Percentiles rank a stretch among this genome's conserved stretches.
Evolutionary conservation across 2,888 invertebrate genomes (phyloP).

Genomic region (Xanthia icteritia): DNA sequence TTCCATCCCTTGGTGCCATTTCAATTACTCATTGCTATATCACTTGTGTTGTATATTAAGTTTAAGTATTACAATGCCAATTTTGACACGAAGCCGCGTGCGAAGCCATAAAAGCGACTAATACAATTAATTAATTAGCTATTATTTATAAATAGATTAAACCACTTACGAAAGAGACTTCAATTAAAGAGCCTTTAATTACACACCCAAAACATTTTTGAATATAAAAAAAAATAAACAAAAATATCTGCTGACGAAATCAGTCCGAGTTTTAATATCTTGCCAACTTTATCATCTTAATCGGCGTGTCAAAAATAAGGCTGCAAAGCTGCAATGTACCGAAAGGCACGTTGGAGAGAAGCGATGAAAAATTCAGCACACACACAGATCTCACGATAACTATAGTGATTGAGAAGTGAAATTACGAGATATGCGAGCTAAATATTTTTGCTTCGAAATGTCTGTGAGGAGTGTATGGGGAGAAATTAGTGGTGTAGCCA

Average conservation of each 20-base stretch:
- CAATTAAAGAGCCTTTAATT: slow-evolving; percentile 10
- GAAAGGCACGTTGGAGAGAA: slow-evolving; percentile 39
- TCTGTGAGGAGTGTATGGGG: slow-evolving; percentile 25
- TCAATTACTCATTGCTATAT: too few species aligned
- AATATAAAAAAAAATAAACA: not conserved
- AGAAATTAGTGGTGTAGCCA: not conserved
- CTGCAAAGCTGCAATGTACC: slow-evolving; percentile 67
- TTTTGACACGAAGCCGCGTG: not conserved
- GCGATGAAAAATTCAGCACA: slow-evolving; percentile 73
- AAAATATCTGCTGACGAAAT: slow-evolving; percentile 45
- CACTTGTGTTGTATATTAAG: not conserved
- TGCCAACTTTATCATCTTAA: slow-evolving; percentile 75
- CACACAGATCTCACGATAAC: slow-evolving; percentile 70
- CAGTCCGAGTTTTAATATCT: slow-evolving; percentile 49
- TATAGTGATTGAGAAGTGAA: slow-evolving; percentile 73
- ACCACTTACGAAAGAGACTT: not conserved
- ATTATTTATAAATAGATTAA: not conserved
- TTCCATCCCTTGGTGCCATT: not conserved
- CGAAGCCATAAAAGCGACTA: slow-evolving; percentile 15
- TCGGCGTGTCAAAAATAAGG: slow-evolving; percentile 74
- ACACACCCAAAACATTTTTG: not conserved
- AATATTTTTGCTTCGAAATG: slow-evolving; percentile 67
- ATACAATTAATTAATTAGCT: slow-evolving; percentile 21
- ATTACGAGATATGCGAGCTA: slow-evolving; percentile 64
- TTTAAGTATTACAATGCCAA: too few species aligned